phyloP scores from a whole-genome alignment of 2,113 vertebrate species.

The Ovibos moschatus region DNA sequence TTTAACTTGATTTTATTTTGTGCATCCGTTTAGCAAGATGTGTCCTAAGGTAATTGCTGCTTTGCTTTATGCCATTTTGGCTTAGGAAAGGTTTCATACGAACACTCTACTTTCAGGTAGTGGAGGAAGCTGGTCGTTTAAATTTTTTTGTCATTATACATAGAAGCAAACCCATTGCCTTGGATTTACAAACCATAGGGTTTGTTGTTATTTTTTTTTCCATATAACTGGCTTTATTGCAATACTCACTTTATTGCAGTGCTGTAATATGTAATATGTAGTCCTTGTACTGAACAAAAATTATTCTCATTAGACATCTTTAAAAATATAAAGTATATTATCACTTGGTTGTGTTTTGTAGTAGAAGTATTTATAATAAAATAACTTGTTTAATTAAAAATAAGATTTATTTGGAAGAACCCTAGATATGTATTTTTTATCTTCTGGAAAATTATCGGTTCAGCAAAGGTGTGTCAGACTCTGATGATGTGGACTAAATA shows the following conservation, averaged over 20 bases:
- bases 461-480: neutral
- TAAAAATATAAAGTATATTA: neutral
- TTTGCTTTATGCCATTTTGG: neutral
- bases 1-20: neutral
- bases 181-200: neutral
- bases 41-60: neutral
- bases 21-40: neutral
- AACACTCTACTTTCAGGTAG: neutral
- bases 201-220: neutral
- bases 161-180: neutral
- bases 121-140: neutral
- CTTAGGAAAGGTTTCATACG: neutral
- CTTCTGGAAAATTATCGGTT: neutral
- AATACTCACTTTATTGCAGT: neutral
- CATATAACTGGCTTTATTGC: neutral
- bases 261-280: neutral
- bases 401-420: neutral
- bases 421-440: neutral
- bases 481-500: neutral
- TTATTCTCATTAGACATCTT: neutral
- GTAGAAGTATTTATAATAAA: neutral
- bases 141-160: neutral
- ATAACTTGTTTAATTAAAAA: neutral
- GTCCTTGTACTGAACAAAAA: neutral
- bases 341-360: neutral